phyloP scores from a whole-genome alignment of 1,140 invertebrate genomes.

The Metopolophium dirhodum region DNA sequence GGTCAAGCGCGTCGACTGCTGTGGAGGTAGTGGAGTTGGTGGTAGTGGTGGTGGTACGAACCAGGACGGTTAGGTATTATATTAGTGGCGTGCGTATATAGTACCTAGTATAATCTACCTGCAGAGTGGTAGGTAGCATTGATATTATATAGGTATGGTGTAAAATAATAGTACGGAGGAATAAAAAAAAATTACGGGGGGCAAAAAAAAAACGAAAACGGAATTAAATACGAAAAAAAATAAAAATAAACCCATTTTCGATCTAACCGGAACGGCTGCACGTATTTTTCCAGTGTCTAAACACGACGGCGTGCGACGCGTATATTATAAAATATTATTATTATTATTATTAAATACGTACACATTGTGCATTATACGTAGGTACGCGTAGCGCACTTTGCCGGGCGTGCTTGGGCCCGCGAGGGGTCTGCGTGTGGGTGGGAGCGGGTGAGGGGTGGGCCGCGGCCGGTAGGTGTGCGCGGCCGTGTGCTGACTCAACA shows the following conservation, averaged over 20 bases:
- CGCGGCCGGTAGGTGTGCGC: background rate
- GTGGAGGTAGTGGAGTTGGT: background rate
- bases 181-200: background rate
- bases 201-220: background rate
- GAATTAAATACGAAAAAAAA: slow-evolving; percentile 36
- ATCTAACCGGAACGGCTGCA: slow-evolving; percentile 51
- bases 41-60: background rate
- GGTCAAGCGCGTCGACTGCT: slow-evolving; percentile 36
- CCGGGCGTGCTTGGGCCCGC: background rate
- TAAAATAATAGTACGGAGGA: background rate
- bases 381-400: background rate
- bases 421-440: background rate
- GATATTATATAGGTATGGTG: background rate
- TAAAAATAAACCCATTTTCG: slow-evolving; percentile 41
- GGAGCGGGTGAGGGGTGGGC: background rate
- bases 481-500: slow-evolving; percentile 54
- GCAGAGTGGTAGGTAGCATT: background rate
- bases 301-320: slow-evolving; percentile 32
- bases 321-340: slow-evolving; percentile 9
- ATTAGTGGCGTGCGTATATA: background rate
- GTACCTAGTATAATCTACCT: background rate
- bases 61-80: background rate
- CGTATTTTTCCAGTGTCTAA: slow-evolving; percentile 49
- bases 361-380: background rate
- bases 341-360: background rate